Evolutionary conservation across 1,140 invertebrate species (phyloP).

Genomic region (Camponotus pennsylvanicus): DNA sequence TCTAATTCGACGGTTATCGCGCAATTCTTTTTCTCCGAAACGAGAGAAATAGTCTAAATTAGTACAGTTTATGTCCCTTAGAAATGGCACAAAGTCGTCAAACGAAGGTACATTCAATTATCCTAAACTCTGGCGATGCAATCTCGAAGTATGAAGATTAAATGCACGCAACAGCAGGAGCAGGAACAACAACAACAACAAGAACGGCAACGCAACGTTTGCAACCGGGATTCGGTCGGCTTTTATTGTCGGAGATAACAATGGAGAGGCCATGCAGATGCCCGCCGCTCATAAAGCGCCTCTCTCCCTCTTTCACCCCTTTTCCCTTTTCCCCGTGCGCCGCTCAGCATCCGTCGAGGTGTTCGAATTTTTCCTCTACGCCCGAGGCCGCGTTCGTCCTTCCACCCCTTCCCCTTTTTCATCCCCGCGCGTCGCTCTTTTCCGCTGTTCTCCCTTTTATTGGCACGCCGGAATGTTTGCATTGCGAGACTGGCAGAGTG

Average conservation of each 20-base stretch:
- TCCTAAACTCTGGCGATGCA: constrained; percentile 41
- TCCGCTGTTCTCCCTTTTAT: constrained; percentile 50
- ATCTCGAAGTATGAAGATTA: constrained; percentile 72
- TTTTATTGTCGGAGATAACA: constrained; percentile 75
- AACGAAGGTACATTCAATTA: constrained; percentile 75
- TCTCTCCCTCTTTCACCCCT: constrained; percentile 30
- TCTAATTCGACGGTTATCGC: constrained; percentile 68
- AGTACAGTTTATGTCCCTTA: constrained; percentile 13
- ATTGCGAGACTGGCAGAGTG: constrained; percentile 58
- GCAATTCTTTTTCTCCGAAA: constrained; percentile 5
- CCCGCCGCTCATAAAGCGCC: constrained; percentile 66
- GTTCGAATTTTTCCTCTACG: constrained; percentile 73
- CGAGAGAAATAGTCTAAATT: not conserved
- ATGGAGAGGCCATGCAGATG: constrained; percentile 71
- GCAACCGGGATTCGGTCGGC: constrained; percentile 57
- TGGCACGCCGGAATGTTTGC: constrained; percentile 68
- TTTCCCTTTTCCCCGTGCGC: constrained; percentile 29
- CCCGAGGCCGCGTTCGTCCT: not conserved
- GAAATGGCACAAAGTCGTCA: constrained; percentile 29
- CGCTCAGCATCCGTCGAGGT: constrained; percentile 25
- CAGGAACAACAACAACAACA: constrained; percentile 6
- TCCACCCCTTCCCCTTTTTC: not conserved
- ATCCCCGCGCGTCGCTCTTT: not conserved
- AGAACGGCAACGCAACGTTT: constrained; percentile 21
- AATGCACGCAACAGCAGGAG: constrained; percentile 45